Evolutionary conservation across 2,888 invertebrate species (phyloP), one percentile per base, ranked within the genome.

Genomic region (Hypolimnas misippus): DNA sequence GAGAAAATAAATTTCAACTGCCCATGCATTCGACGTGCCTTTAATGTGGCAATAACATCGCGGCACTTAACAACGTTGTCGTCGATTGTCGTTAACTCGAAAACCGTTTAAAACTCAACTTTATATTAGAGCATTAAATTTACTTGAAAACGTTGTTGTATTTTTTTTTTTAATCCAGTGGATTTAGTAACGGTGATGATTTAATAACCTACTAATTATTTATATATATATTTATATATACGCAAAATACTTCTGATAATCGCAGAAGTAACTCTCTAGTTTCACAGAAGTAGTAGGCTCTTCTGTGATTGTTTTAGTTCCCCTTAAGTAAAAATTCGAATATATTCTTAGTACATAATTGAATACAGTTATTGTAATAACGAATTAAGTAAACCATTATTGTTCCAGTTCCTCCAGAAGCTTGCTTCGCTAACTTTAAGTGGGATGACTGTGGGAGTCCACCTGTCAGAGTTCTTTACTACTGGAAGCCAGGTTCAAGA

Each of bases 401-500:
- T n/a, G n/a, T 6, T 58, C 12, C 73, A 88, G 89, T 82, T 2
- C 86, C 87, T 8, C 86, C 88, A 8, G 76, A 77, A 35, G 75
- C 75, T 8, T 92, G 91, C 66, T 83, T 77, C 40, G 77, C 76
- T 0, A 76, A 75, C 6, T 90, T 90, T 68, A 75, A 80, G 67
- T 83, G 82, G 81, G 81, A 87, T 0, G 89, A 90, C 71, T 92
- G 91, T 49, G 91, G 91, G 0, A 63, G 65, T 40, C 54, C 74
- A 0, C 85, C 91, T 0, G 74, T 70, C 0, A 74, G 83, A 0
- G 88, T 90, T 2, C 72, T 90, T 56, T 91, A 91, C 70, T 89
- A 89, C 70, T 89, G 83, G 79, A 85, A 87, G 56, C 70, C 86
- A 1, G 91, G 87, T 0, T 90, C 91, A 1, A 77, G 91, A 8